Conservation (phyloP, 2,888 invertebrate species). For the Agonum fuliginosum region DNA sequence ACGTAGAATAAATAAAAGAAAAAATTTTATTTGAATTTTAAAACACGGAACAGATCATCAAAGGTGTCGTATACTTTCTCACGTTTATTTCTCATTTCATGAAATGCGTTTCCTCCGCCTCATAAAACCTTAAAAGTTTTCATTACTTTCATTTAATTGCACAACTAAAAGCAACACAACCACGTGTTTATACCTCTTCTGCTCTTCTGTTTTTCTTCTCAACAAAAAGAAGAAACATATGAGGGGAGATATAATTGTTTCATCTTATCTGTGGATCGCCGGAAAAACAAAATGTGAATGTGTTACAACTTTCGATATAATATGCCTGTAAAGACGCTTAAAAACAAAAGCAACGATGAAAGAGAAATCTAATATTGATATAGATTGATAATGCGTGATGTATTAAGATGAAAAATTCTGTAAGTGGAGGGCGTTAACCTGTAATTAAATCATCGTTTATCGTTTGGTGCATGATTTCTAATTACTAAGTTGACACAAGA, state of each 20-base stretch:
- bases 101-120: slow-evolving; percentile 5
- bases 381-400: neutral
- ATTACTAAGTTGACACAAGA: too few species aligned
- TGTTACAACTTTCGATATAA: slow-evolving; percentile 47
- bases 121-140: slow-evolving; percentile 27
- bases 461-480: too few species aligned
- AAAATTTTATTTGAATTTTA: neutral
- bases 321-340: neutral
- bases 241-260: slow-evolving; percentile 26
- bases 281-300: slow-evolving; percentile 13
- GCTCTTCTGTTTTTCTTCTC: slow-evolving; percentile 18
- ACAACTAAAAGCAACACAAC: neutral
- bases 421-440: neutral
- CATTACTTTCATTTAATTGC: slow-evolving; percentile 47
- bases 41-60: neutral
- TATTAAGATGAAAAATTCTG: neutral
- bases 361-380: slow-evolving; percentile 40
- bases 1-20: neutral
- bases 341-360: slow-evolving; percentile 3
- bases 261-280: slow-evolving; percentile 3
- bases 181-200: neutral
- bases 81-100: slow-evolving; percentile 6
- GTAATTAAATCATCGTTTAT: neutral
- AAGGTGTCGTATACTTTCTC: slow-evolving; percentile 28
- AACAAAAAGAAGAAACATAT: slow-evolving; percentile 7